phyloP scores from a whole-genome alignment of 2,113 vertebrate species.

The Coturnix japonica region DNA sequence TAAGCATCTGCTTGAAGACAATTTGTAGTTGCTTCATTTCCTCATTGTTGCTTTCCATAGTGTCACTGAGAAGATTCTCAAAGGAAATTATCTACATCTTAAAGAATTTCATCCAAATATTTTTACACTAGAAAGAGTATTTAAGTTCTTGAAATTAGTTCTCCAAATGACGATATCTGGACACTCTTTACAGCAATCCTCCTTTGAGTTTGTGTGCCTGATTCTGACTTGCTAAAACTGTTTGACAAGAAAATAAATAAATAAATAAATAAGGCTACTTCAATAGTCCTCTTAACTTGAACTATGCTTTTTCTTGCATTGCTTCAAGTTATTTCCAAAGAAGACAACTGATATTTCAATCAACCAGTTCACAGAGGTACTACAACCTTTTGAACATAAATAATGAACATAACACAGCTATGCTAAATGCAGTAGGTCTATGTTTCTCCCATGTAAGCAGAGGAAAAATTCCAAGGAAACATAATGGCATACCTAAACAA shows the following conservation, averaged over 20 bases:
- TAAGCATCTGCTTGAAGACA: not conserved
- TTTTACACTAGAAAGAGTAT: not conserved
- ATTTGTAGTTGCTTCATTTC: not conserved
- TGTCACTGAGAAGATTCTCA: not conserved
- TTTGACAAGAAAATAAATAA: not conserved
- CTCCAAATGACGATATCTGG: not conserved
- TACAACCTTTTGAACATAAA: not conserved
- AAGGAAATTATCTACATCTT: not conserved
- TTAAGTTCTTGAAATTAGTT: not conserved
- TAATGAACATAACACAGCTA: not conserved
- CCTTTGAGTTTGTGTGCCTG: not conserved
- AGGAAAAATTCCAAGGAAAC: not conserved
- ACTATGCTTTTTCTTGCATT: not conserved
- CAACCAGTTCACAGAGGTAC: not conserved
- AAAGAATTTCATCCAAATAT: not conserved
- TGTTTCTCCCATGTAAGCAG: not conserved
- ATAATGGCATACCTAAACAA: not conserved
- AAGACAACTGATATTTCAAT: not conserved
- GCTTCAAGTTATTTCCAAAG: not conserved
- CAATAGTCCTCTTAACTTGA: not conserved
- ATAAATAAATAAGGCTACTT: not conserved
- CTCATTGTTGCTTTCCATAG: not conserved
- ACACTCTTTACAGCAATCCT: not conserved
- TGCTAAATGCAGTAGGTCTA: not conserved
- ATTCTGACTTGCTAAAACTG: not conserved